Evolutionary conservation across 2,797 vertebrate species (phyloP).

Genomic region (Hydrocynus forskahlii): DNA sequence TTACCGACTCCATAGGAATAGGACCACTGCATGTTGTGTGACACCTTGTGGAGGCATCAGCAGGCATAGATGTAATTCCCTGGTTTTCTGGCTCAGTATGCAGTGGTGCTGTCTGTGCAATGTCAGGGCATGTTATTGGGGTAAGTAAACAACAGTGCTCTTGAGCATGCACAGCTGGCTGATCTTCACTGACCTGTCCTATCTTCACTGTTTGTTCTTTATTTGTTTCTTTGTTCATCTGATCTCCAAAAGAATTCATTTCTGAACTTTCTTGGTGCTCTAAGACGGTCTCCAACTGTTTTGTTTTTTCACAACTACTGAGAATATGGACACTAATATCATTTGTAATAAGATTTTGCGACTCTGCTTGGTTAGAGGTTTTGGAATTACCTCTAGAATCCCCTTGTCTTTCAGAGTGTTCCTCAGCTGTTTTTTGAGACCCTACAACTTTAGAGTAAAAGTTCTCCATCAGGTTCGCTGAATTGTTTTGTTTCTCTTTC

Average conservation of each 20-base stretch:
- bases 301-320: conserved; percentile 21
- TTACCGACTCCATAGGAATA: conserved; percentile 40
- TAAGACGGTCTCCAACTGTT: conserved; percentile 18
- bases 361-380: neutral
- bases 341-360: neutral
- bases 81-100: conserved; percentile 29
- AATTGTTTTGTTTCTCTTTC: conserved; percentile 82
- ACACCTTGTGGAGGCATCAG: conserved; percentile 19
- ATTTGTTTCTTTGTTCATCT: conserved; percentile 19
- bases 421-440: conserved; percentile 32
- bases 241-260: conserved; percentile 53
- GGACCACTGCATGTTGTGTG: conserved; percentile 36
- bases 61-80: conserved; percentile 35
- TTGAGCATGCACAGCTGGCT: conserved; percentile 44
- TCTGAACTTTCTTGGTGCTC: conserved; percentile 40
- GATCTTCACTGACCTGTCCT: conserved; percentile 40
- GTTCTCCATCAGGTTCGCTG: conserved; percentile 62
- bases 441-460: conserved; percentile 66
- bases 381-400: conserved; percentile 16
- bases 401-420: conserved; percentile 21
- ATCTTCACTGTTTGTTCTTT: conserved; percentile 32
- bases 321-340: conserved; percentile 2
- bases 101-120: conserved; percentile 40
- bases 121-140: conserved; percentile 62
- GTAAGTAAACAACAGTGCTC: conserved; percentile 74